Evolutionary conservation across 2,888 invertebrate species (phyloP).

Genomic region (Orgyia antiqua): DNA sequence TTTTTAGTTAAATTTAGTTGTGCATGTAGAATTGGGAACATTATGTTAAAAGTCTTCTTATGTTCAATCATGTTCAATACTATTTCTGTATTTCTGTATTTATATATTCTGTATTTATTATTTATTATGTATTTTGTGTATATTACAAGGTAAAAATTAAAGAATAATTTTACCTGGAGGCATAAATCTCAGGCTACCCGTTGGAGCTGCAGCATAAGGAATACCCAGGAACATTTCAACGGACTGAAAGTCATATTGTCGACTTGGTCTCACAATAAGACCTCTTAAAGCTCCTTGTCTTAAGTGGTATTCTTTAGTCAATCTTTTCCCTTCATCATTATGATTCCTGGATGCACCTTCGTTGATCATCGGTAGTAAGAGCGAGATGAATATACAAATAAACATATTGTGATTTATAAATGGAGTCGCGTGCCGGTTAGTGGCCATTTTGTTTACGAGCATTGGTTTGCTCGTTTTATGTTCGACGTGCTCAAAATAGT

Average conservation of each 20-base stretch:
- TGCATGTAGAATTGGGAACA: too few relatives aligned
- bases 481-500: slow-evolving; percentile 54
- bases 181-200: slow-evolving; percentile 87
- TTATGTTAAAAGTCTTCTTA: too few relatives aligned
- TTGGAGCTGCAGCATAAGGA: slow-evolving; percentile 89
- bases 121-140: too few relatives aligned
- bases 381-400: slow-evolving; percentile 70
- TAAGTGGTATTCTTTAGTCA: slow-evolving; percentile 79
- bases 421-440: slow-evolving; percentile 63
- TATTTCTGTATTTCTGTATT: too few relatives aligned
- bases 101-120: too few relatives aligned
- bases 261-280: slow-evolving; percentile 80
- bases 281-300: slow-evolving; percentile 85
- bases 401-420: slow-evolving; percentile 69
- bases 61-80: too few relatives aligned
- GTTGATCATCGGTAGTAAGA: slow-evolving; percentile 62
- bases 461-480: slow-evolving; percentile 52
- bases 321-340: slow-evolving; percentile 56
- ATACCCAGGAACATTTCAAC: slow-evolving; percentile 88
- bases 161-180: slow-evolving; percentile 87
- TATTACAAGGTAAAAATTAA: too few relatives aligned
- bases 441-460: slow-evolving; percentile 69
- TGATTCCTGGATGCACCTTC: slow-evolving; percentile 50
- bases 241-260: slow-evolving; percentile 78
- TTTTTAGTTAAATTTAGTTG: too few relatives aligned